Conservation (phyloP, 2,888 invertebrate species). For the Cryptosula pallasiana region DNA sequence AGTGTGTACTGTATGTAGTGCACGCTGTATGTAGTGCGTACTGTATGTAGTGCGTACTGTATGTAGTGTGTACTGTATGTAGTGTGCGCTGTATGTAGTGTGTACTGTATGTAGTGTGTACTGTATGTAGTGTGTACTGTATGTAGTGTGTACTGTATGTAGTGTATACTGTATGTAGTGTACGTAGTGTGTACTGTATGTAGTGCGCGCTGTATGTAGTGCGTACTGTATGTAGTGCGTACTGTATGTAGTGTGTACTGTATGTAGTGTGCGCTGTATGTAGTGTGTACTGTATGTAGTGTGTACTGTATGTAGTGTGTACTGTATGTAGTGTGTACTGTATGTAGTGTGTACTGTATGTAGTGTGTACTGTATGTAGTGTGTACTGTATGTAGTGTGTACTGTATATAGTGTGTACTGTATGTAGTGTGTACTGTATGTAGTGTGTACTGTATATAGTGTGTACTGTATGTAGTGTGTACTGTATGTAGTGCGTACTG, state of each 20-base stretch:
- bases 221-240: not conserved
- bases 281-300: not conserved
- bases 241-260: not conserved
- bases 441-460: not conserved
- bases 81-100: not conserved
- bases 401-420: not conserved
- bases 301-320: not conserved
- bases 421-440: not conserved
- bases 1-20: not conserved
- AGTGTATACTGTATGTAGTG: not conserved
- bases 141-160: not conserved
- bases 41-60: not conserved
- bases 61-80: not conserved
- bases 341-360: not conserved
- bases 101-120: not conserved
- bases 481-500: not conserved
- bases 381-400: not conserved
- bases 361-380: not conserved
- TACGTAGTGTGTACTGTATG: not conserved
- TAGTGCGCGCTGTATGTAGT: not conserved
- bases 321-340: not conserved
- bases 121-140: not conserved
- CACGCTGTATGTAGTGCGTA: not conserved
- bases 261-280: not conserved
- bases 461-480: not conserved